These are phyloP conservation scores for Drosophila sp. DNA, from an alignment of 1,140 invertebrate genomes.

Conservation along the genomic window DNA sequence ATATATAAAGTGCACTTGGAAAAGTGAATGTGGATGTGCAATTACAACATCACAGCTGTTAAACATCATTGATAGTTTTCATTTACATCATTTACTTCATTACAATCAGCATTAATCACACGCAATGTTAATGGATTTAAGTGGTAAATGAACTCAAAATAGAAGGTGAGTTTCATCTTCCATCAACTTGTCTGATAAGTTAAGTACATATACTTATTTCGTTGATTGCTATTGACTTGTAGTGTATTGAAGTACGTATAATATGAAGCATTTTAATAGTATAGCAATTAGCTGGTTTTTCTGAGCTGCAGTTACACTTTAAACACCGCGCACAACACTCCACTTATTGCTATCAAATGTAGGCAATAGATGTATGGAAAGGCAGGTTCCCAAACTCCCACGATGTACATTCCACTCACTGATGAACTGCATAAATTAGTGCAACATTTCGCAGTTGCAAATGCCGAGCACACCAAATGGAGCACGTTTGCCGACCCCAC, in stretches of 20 bases:
- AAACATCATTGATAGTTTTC: conserved; percentile 16
- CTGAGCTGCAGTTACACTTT: neutral
- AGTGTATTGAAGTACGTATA: no score
- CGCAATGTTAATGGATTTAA: neutral
- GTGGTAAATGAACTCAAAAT: no score
- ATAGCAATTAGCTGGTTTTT: no score
- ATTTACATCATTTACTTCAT: neutral
- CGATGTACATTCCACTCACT: conserved; percentile 44
- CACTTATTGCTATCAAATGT: neutral
- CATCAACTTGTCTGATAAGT: neutral
- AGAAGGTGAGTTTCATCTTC: no score
- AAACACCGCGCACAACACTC: neutral
- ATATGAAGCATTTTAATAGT: no score
- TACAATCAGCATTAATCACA: conserved; percentile 6
- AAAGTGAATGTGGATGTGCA: conserved; percentile 17
- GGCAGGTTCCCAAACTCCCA: conserved; percentile 49
- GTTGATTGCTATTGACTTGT: no score
- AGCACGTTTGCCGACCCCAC: conserved; percentile 62
- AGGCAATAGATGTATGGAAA: neutral
- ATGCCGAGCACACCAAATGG: conserved; percentile 65
- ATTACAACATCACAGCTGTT: conserved; percentile 10
- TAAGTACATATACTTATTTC: no score
- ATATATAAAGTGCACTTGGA: conserved; percentile 7
- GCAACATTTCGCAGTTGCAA: conserved; percentile 61
- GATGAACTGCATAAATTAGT: conserved; percentile 53